Evolutionary conservation across 1,140 invertebrate genomes (phyloP).

Genomic region (Drosophila kohkoa): DNA sequence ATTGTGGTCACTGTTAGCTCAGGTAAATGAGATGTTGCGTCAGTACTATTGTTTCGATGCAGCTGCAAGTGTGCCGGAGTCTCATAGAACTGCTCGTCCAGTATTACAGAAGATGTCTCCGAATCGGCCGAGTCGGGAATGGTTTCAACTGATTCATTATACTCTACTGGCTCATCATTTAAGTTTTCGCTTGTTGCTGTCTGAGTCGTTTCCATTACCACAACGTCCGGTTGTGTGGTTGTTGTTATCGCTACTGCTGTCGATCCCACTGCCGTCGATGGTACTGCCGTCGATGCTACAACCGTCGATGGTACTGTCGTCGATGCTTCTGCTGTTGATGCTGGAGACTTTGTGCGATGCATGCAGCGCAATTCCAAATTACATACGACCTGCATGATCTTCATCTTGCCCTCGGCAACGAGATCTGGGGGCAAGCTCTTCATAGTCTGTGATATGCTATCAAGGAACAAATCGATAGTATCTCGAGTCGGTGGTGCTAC

Average conservation of each 20-base stretch:
- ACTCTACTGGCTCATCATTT: neutral
- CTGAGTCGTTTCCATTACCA: neutral
- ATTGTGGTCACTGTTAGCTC: neutral
- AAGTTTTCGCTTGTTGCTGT: neutral
- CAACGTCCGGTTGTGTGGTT: neutral
- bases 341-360: slow-evolving; percentile 25
- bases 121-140: slow-evolving; percentile 5
- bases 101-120: neutral
- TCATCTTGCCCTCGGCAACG: slow-evolving; percentile 73
- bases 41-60: slow-evolving; percentile 8
- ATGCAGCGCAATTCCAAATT: slow-evolving; percentile 67
- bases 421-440: slow-evolving; percentile 69
- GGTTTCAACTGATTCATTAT: slow-evolving; percentile 6
- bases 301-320: too few species aligned
- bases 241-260: too few species aligned
- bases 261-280: too few species aligned
- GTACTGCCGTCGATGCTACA: too few species aligned
- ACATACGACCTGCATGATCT: slow-evolving; percentile 76
- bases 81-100: slow-evolving; percentile 4
- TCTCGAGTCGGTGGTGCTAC: slow-evolving; percentile 8
- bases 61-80: too few species aligned
- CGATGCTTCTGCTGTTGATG: too few species aligned
- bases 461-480: slow-evolving; percentile 74
- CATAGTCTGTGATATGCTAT: slow-evolving; percentile 74
- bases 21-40: neutral